Conservation (phyloP, 2,113 vertebrate genomes). For the Sclerurus mexicanus region DNA sequence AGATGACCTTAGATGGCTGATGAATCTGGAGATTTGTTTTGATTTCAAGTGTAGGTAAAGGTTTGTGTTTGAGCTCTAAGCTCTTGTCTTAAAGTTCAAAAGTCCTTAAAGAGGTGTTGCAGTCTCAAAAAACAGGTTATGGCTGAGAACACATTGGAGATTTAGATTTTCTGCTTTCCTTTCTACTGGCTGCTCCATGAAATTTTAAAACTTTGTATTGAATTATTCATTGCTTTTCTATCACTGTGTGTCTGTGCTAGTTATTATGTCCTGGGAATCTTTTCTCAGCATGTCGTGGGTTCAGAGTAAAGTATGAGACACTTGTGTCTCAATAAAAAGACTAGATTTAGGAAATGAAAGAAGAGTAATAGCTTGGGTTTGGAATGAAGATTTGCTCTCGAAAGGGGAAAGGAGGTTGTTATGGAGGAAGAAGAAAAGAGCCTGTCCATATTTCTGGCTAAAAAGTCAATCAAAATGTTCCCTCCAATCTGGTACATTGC, state of each 20-base stretch:
- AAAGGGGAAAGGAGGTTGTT: neutral
- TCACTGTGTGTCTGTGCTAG: neutral
- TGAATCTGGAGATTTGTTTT: neutral
- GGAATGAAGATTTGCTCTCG: neutral
- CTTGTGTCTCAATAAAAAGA: neutral
- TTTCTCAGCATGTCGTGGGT: neutral
- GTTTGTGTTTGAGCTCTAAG: neutral
- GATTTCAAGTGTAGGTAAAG: neutral
- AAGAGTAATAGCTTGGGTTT: neutral
- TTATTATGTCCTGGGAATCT: neutral
- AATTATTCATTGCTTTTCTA: constrained; percentile 29
- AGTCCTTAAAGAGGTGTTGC: neutral
- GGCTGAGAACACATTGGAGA: neutral
- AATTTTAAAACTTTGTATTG: neutral
- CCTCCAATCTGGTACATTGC: neutral
- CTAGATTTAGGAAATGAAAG: neutral
- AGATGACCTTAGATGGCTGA: neutral
- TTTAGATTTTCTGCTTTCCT: neutral
- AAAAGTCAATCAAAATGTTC: neutral
- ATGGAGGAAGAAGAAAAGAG: neutral
- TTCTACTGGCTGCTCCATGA: constrained; percentile 2
- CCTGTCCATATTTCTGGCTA: neutral
- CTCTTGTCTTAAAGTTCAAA: neutral
- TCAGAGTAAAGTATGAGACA: neutral
- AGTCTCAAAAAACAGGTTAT: neutral